phyloP scores from a whole-genome alignment of 1,140 invertebrate species.

The Lethrus apterus region DNA sequence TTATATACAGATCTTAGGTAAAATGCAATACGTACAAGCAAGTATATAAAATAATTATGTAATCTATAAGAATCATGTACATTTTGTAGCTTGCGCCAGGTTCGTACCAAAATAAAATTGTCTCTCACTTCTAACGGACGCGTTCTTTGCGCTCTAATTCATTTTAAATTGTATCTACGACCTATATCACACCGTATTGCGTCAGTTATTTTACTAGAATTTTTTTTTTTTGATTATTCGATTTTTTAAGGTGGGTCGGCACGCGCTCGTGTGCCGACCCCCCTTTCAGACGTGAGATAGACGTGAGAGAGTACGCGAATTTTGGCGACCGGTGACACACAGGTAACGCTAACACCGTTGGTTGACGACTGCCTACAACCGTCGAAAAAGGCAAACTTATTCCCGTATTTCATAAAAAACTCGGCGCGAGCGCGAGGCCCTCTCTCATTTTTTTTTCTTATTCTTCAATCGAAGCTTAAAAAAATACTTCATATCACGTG shows the following conservation, averaged over 20 bases:
- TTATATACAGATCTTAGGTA: conserved; percentile 36
- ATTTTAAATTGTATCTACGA: conserved; percentile 10
- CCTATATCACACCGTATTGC: conserved; percentile 14
- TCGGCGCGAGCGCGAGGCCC: conserved; percentile 17
- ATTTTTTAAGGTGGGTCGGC: not conserved
- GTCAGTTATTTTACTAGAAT: no score
- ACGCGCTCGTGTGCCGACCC: not conserved
- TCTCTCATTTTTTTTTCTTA: conserved; percentile 22
- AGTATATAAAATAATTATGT: conserved; percentile 43
- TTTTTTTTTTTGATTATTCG: conserved; percentile 9
- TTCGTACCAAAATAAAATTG: conserved; percentile 2
- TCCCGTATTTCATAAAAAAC: conserved; percentile 26
- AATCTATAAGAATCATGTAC: conserved; percentile 41
- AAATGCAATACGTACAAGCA: conserved; percentile 40
- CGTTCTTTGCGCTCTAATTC: conserved; percentile 6
- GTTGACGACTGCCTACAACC: conserved; percentile 21
- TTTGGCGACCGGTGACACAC: no score
- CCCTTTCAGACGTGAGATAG: no score
- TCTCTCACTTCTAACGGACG: not conserved
- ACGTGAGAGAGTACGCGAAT: conserved; percentile 9
- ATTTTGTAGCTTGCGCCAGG: conserved; percentile 38
- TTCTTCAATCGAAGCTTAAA: conserved; percentile 11
- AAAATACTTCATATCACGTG: conserved; percentile 33
- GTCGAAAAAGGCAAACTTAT: conserved; percentile 23
- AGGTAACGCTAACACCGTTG: conserved; percentile 33